These are phyloP conservation scores for Thaleichthys pacificus DNA, from an alignment of 2,797 vertebrate genomes.

Conservation along the genomic window DNA sequence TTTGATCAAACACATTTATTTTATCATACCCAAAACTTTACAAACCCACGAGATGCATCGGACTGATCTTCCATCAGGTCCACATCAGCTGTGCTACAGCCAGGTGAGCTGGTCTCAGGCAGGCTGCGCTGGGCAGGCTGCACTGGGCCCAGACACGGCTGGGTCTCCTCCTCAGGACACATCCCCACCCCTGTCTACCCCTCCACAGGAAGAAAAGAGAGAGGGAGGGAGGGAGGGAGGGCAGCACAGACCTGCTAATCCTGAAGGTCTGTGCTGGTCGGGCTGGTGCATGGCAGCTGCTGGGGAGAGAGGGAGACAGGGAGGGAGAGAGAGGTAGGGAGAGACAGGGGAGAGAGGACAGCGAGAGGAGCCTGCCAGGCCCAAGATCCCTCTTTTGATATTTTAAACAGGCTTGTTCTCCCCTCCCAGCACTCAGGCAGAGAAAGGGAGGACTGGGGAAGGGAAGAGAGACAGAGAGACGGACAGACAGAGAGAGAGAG, in stretches of 20 bases:
- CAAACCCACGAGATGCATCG: slow-evolving; percentile 31
- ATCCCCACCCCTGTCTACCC: slow-evolving; percentile 41
- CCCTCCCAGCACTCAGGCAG: slow-evolving; percentile 65
- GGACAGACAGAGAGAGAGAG: slow-evolving; percentile 18
- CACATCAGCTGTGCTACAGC: slow-evolving; percentile 58
- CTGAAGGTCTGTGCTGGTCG: too few relatives aligned
- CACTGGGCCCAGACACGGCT: not conserved
- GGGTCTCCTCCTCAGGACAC: not conserved
- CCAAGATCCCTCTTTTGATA: slow-evolving; percentile 78
- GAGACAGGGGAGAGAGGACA: slow-evolving; percentile 7
- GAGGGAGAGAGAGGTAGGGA: slow-evolving; percentile 41
- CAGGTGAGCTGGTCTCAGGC: slow-evolving; percentile 66
- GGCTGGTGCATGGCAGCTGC: too few relatives aligned
- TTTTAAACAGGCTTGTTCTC: slow-evolving; percentile 78
- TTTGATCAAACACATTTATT: not conserved
- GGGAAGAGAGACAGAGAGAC: slow-evolving; percentile 38
- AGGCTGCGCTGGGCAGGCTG: slow-evolving; percentile 34
- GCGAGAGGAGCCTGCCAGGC: slow-evolving; percentile 57
- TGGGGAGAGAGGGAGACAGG: not conserved
- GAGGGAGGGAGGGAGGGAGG: slow-evolving; percentile 34
- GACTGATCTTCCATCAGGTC: slow-evolving; percentile 60
- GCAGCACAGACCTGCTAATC: not conserved
- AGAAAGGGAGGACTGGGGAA: slow-evolving; percentile 34
- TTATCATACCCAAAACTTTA: not conserved
- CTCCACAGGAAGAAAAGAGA: slow-evolving; percentile 62